These are phyloP conservation scores for Polydrusus tereticollis DNA, from an alignment of 2,888 invertebrate genomes.

Conservation along the genomic window DNA sequence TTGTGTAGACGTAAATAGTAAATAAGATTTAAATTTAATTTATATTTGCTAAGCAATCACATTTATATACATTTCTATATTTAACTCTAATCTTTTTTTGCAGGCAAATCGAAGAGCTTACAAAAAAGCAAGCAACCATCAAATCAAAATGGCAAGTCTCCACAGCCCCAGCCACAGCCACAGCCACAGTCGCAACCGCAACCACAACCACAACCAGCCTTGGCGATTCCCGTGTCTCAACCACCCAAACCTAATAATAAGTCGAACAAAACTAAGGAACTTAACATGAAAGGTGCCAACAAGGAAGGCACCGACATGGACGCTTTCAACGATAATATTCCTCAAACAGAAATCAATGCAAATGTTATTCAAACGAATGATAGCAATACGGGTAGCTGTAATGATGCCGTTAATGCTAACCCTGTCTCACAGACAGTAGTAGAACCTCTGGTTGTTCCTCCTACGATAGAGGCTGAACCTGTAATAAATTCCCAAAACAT, in stretches of 20 bases:
- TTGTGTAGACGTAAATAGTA: no score
- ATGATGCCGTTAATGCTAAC: slow-evolving; percentile 58
- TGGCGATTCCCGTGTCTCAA: slow-evolving; percentile 62
- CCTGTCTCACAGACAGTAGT: slow-evolving; percentile 23
- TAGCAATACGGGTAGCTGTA: slow-evolving; percentile 30
- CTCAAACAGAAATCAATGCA: slow-evolving; percentile 37
- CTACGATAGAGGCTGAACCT: slow-evolving; percentile 33
- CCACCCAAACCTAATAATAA: slow-evolving; percentile 69
- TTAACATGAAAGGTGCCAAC: slow-evolving; percentile 71
- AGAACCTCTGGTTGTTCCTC: slow-evolving; percentile 30
- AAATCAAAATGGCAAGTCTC: slow-evolving; percentile 37
- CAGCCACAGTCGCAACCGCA: slow-evolving; percentile 10
- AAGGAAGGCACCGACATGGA: slow-evolving; percentile 76
- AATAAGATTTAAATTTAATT: no score
- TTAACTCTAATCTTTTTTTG: not conserved
- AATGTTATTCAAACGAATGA: slow-evolving; percentile 24
- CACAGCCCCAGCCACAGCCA: not conserved
- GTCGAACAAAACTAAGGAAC: slow-evolving; percentile 69
- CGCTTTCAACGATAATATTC: slow-evolving; percentile 67
- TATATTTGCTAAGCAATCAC: no score
- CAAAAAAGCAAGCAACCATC: slow-evolving; percentile 22
- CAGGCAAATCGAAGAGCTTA: slow-evolving; percentile 38
- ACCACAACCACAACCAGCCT: slow-evolving; percentile 23
- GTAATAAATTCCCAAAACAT: slow-evolving; percentile 8
- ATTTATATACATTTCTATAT: no score